Base-by-base conservation (phyloP, 2,113 vertebrate species). In the Andinoacara biseriatus region DNA sequence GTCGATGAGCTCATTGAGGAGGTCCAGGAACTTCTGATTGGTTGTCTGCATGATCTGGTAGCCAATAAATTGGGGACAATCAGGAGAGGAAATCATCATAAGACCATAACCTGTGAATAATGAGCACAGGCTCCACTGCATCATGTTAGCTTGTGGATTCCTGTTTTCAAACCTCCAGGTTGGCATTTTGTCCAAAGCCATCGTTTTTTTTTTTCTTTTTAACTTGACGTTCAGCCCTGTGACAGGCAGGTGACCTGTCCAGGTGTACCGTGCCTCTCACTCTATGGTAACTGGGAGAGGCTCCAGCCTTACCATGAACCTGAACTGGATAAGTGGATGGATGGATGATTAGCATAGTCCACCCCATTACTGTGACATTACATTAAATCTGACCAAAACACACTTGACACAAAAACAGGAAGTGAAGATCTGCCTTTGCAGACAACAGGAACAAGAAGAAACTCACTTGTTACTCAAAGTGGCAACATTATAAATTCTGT, bases 21-120 rank as follows among this genome's bases (percentile, higher is more conserved):
- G 95, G 81, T 97, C 96, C 93, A 98, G 90, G 93, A 98, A 98
- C 90, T 90, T 97, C 90, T 94, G 94, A 84, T 97, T 98, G 62
- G 97, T 97, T 4, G 86, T 13, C 43, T 96, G 96, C 97, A 98
- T 98, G 76, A 97, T 87, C 93, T 95, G 85, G 7, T 15, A 52
- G 76, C 22, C 72, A 78, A 76, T 80, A 58, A 58, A 24, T 58
- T 54, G 22, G 46, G 6, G n/a, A 0, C 61, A 31, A 40, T 69
- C 24, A 62, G 58, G 1, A 0, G 22, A 10, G 77, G 20, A 14
- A 10, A 40, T 40, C 1, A 2, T 0, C 13, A 74, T 17, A 38
- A 74, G n/a, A 43, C 38, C 20, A 20, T 3, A 52, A 7, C 11
- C 62, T 43, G 62, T 65, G 24, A 43, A 24, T 65, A 63, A 63